Conservation (phyloP, 1,140 invertebrate species). For the Monochamus saltuarius region DNA sequence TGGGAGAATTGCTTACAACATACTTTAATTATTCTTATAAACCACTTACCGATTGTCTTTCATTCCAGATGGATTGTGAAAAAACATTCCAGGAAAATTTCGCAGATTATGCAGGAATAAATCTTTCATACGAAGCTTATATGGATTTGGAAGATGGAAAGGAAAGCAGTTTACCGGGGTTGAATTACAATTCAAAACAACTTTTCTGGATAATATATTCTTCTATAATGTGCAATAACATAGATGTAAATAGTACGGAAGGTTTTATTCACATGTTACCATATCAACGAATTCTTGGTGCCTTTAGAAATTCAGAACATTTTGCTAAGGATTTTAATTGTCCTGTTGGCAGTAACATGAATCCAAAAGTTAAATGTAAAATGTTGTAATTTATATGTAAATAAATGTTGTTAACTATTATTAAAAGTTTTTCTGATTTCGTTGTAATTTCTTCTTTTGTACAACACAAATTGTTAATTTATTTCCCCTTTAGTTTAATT, state of each 20-base stretch:
- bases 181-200: constrained; percentile 11
- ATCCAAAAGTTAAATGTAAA: constrained; percentile 58
- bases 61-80: constrained; percentile 76
- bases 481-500: too few species aligned
- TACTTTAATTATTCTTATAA: too few species aligned
- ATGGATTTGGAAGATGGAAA: constrained; percentile 65
- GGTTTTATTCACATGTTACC: constrained; percentile 5
- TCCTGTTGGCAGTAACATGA: constrained; percentile 59
- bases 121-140: constrained; percentile 81
- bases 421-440: too few species aligned
- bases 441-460: too few species aligned
- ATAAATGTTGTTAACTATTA: too few species aligned
- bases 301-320: constrained; percentile 41
- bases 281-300: constrained; percentile 19
- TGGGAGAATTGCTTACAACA: too few species aligned
- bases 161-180: constrained; percentile 50
- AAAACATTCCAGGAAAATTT: constrained; percentile 89
- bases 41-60: too few species aligned
- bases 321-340: constrained; percentile 70
- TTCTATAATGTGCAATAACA: constrained; percentile 2
- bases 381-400: constrained; percentile 3
- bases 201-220: constrained; percentile 15
- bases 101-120: constrained; percentile 77
- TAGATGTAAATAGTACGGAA: background rate
- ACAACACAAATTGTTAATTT: too few species aligned